Base-by-base conservation (phyloP, 1,140 invertebrate species). In the Panonychus citri region DNA sequence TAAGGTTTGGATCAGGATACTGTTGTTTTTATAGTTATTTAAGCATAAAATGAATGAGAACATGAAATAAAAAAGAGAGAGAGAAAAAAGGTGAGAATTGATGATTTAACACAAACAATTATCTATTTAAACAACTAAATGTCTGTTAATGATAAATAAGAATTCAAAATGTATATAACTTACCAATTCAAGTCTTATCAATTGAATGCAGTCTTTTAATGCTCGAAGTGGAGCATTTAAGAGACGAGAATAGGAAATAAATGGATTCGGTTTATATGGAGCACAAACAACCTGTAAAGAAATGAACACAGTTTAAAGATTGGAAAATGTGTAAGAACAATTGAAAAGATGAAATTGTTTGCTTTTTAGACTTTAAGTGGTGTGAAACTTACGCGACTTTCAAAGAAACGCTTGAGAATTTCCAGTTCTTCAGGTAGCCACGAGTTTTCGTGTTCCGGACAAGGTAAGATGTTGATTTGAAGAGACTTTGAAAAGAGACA, bases 341-440 rank as follows among this genome's bases (percentile, higher is more conserved):
- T 28, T 5, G 13, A 46, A 46, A n/a, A 1, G 1, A 4, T 46
- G n/a, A 1, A 3, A 46, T 40, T 40, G n/a, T n/a, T n/a, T 34
- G 19, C 10, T 30, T 8, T 59, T 39, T 37, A n/a, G n/a, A 17
- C 15, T 26, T 0, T 21, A 30, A 34, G 19, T 53, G 8, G n/a
- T 19, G 15, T 27, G 24, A 53, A 59, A 57, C 19, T 58, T 60
- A 86, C 87, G 64, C 85, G 79, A 8, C 77, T 77, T 64, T 93
- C 87, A 72, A 94, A 94, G 70, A 87, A 94, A 63, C 82, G 83
- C 69, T 94, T 86, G 62, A 94, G 75, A 27, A 86, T 77, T 71
- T 87, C 73, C 50, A 88, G 66, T 61, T 94, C 88, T 59, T 95
- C 89, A 1, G 76, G 64, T 19, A 75, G 79, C 81, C 86, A 91